Evolutionary conservation across 2,888 invertebrate species (phyloP), one percentile per base, ranked within the genome.

Genomic region (Oxyteleia sp.): DNA sequence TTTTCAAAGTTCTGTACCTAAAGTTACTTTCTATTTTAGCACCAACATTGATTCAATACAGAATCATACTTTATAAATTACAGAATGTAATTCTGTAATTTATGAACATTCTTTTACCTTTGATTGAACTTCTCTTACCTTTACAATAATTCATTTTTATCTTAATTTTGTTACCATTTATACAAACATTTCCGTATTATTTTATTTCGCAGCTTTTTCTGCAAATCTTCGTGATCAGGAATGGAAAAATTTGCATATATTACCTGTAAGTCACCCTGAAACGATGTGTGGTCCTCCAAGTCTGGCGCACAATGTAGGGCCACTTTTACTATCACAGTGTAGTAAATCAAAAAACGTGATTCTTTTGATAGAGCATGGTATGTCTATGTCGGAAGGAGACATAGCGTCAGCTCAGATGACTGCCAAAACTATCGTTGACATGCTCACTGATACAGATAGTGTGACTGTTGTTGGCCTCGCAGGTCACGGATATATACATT

Each of bases 271-370:
- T 32, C 90, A 92, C 63, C 93, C 92, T 10, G 89, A 90, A 11
- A 90, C 89, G 13, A 91, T 92, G 87, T 93, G 93, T 51, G 93
- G 93, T 4, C 90, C 91, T n/a, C 89, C 91, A 0, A 92, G 89
- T 82, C 84, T 91, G 8, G 89, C 90, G 2, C 92, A 92, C 10
- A 93, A 93, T 15, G 88, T 93, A 13, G 93, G 93, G 4, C 90
- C 92, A 0, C 85, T 93, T 26, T 85, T 93, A 29, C 82, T 93
- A 5, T 90, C 92, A 10, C 93, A 91, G 23, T 93, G 92, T 51
- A 91, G 89, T 53, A 87, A 86, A 11, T 86, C 89, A 0, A 93
- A 93, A 82, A 93, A 92, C 41, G 90, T 93, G 5, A 87, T 93
- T 59, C 57, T 93, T 2, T 76, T 93, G 1, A 61, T 93, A 68